phyloP scores from a whole-genome alignment of 2,888 invertebrate genomes.

The Agrochola lychnidis region DNA sequence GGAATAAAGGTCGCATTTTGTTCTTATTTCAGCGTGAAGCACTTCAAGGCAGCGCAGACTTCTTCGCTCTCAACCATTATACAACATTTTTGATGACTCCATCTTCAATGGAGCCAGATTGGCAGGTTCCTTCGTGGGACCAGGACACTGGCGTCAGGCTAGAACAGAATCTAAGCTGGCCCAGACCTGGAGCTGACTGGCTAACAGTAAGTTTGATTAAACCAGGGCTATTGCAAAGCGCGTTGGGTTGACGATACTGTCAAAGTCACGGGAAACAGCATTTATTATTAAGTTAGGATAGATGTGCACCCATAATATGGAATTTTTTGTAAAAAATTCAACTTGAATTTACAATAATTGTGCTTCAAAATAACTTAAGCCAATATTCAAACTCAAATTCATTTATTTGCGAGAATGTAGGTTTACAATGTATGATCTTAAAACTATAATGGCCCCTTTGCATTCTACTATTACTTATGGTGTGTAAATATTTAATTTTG shows the following conservation, averaged over 20 bases:
- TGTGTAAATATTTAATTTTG: no score
- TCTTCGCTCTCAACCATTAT: conserved; percentile 91
- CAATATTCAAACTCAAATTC: no score
- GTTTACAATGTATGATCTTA: no score
- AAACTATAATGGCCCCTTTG: no score
- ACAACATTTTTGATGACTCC: conserved; percentile 85
- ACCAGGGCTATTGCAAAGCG: not conserved
- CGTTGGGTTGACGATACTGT: not conserved
- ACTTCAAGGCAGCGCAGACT: conserved; percentile 88
- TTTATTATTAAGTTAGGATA: no score
- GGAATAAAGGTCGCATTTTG: not conserved
- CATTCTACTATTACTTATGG: no score
- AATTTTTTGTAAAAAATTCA: not conserved
- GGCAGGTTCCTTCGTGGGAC: conserved; percentile 80
- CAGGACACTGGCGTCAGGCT: conserved; percentile 82
- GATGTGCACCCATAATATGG: not conserved
- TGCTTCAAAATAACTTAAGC: not conserved
- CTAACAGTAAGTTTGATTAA: conserved; percentile 76
- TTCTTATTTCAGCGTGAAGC: conserved; percentile 77
- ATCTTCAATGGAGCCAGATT: conserved; percentile 74
- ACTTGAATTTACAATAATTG: not conserved
- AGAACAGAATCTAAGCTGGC: conserved; percentile 83
- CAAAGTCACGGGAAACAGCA: not conserved
- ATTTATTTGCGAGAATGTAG: no score
- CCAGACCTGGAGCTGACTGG: conserved; percentile 84